Evolutionary conservation across 2,888 invertebrate genomes (phyloP), one percentile per base, ranked within the genome.

Genomic region (Orthosia gothica): DNA sequence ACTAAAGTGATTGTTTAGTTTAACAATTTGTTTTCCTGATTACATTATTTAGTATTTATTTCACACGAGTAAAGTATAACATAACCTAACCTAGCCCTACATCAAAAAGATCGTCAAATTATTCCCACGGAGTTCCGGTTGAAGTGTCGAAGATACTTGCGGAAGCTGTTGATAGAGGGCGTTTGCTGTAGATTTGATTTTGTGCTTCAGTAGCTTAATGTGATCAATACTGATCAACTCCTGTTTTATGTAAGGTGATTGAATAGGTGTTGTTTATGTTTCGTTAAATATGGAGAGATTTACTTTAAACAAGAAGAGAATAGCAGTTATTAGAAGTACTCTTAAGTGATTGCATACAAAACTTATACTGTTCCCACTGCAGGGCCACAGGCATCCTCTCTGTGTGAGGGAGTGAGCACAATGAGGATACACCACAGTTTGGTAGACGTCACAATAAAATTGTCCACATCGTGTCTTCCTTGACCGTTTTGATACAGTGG

Each of bases 91-190:
- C 13, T 4, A 15, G 26, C 20, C 13, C 45, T 74, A 5, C 18
- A 45, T 52, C 74, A 52, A n/a, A 40, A 45, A 12, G 16, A 59
- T 52, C 45, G 5, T 26, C 15, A 26, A 74, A 52, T 74, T 72
- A 18, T 20, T 52, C 4, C 5, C 2, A 47, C 18, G 5, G 12
- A 73, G 15, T 47, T 74, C 18, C 5, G 26, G 23, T 40, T 40
- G 4, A 54, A 49, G 11, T 58, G 50, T 58, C 50, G 2, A 71
- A 72, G n/a, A n/a, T 45, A 50, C 5, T 72, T 45, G 58, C 26
- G 3, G 20, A 47, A 61, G 12, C 74, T 52, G 52, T 72, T 45
- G 20, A 26, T 20, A 47, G 20, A 47, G 7, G 61, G 59, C 59
- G 50, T n/a, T 4, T 50, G 16, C 47, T 52, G 18, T 18, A 47